Evolutionary conservation across 2,888 invertebrate species (phyloP), one percentile per base, ranked within the genome.

Genomic region (Omphaloscelis lunosa): DNA sequence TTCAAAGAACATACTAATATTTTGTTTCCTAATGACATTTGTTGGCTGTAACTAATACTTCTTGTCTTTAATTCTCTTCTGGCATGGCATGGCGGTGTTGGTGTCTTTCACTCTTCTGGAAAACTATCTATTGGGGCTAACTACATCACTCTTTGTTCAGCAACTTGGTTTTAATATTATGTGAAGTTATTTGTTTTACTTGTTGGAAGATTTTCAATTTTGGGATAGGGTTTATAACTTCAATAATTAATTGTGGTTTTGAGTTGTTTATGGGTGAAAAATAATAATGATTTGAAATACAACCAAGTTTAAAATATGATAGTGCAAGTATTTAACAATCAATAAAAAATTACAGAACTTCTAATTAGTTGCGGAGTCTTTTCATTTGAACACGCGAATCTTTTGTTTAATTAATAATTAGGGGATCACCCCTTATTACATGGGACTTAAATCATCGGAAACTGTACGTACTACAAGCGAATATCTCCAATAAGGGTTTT

Each of bases 81-180:
- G 73, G 93, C 92, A 92, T 92, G 91, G 92, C 93, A 92, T 92
- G 91, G 66, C 72, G 93, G 93, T 93, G 91, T 89, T 86, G 93
- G 93, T 88, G 82, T 83, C 84, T 86, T 83, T 84, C 62, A 82
- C 53, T 82, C 68, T 74, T 81, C 66, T 67, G 74, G 70, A 73
- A 48, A 48, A 1, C 67, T 77, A 58, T 69, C 67, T 72, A 23
- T 79, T 65, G 72, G 74, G 77, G 51, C 51, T 80, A 76, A 71
- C 29, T 80, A 53, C 56, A 72, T 72, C 65, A 78, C 45, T 51
- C 61, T 69, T 67, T 69, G 34, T 61, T 53, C 59, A 73, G 29
- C 69, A 61, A 53, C 20, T 76, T 76, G 34, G 41, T n/a, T 61
- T 66, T 59, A 71, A 71, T 20, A 23, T 58, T 51, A n/a, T 27